Evolutionary conservation across 2,888 invertebrate genomes (phyloP), one percentile per base, ranked within the genome.

Genomic region (Drosophila kanekoi): DNA sequence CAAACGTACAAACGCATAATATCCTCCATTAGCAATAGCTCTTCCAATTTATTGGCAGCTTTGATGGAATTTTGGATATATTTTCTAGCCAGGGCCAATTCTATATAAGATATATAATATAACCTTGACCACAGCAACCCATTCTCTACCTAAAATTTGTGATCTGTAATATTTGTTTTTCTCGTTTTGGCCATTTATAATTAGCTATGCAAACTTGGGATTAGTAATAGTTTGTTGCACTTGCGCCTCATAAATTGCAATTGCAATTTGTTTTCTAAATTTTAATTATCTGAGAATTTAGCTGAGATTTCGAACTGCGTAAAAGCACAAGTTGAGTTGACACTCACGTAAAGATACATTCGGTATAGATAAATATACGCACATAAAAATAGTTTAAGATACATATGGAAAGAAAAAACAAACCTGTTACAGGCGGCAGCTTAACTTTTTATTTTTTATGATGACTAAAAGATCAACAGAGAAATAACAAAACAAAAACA

Each of bases 371-470:
- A 23, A 23, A 23, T 23, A 23, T 23, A 51, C 43, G 16, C 49
- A 28, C 20, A 48, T 48, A 53, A 43, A 53, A 45, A n/a, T 44
- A 33, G 45, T 57, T 14, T 10, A 38, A 48, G 35, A 59, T 41
- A 40, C 18, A 23, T 33, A 33, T 65, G 45, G 48, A 32, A 32
- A 56, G 59, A 57, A 66, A 47, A 37, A 60, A 13, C n/a, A 62
- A 63, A 76, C 74, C 74, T 54, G 76, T 74, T 68, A 53, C 38
- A 38, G 48, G 40, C 53, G 33, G 14, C 41, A 51, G 37, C 16
- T 72, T 6, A 54, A 52, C n/a, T 41, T 37, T 62, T 54, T 38
- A 14, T 45, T 37, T n/a, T 32, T 37, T 38, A 13, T 38, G 32
- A 41, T 9, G 9, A 13, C 10, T n/a, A 20, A 71, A 56, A 59